Evolutionary conservation across 2,113 vertebrate species (phyloP).

Genomic region (Oreochromis tanganicae): DNA sequence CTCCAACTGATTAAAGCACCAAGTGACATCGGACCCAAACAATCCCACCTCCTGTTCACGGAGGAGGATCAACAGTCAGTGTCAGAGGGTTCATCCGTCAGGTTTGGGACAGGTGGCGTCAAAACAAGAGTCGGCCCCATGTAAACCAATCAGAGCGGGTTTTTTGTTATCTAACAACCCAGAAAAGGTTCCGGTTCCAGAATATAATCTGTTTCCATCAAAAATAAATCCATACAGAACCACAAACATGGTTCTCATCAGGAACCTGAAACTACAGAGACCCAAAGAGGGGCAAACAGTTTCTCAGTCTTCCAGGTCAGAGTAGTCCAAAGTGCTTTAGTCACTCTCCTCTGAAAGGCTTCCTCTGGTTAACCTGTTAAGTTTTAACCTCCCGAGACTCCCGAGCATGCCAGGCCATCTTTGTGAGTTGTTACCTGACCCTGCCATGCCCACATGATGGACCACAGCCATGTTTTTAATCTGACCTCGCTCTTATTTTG

Average conservation of each 20-base stretch:
- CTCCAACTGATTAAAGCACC: not conserved
- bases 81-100: not conserved
- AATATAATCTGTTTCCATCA: not conserved
- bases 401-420: not conserved
- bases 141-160: not conserved
- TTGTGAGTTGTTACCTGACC: not conserved
- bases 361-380: not conserved
- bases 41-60: not conserved
- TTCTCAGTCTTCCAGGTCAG: not conserved
- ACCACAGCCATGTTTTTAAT: not conserved
- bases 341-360: not conserved
- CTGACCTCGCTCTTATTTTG: not conserved
- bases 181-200: not conserved
- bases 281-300: not conserved
- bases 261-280: not conserved
- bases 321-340: not conserved
- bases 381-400: not conserved
- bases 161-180: not conserved
- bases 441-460: not conserved
- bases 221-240: not conserved
- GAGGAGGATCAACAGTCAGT: not conserved
- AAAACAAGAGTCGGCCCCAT: not conserved
- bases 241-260: not conserved
- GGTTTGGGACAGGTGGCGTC: not conserved
- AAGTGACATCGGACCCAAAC: not conserved